Evolutionary conservation across 1,140 invertebrate species (phyloP).

Genomic region (Ladona fulva): DNA sequence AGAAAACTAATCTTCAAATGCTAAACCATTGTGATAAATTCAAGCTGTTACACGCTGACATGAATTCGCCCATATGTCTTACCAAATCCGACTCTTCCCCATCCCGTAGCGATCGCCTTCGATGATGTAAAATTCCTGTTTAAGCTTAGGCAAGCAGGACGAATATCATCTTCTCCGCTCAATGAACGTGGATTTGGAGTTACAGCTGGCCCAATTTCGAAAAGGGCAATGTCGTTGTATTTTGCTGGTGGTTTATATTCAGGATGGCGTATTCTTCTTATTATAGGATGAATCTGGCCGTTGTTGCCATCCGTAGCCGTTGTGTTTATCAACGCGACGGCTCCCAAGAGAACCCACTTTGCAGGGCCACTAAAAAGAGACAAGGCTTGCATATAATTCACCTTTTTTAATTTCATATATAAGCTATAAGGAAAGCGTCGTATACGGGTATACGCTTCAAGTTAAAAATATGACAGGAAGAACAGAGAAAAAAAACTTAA

Average conservation of each 20-base stretch:
- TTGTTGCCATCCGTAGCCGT: neutral
- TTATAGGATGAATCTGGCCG: neutral
- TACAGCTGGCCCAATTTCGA: conserved; percentile 26
- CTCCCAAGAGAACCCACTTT: no score
- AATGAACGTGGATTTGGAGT: conserved; percentile 20
- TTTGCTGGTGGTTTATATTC: conserved; percentile 14
- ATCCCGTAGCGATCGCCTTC: conserved; percentile 26
- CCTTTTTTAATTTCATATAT: no score
- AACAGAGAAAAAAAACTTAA: no score
- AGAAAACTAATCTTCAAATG: no score
- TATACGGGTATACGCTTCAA: no score
- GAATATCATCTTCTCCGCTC: conserved; percentile 13
- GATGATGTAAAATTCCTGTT: neutral
- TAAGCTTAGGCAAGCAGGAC: conserved; percentile 27
- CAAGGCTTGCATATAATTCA: no score
- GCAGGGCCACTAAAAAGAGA: conserved; percentile 15
- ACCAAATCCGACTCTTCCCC: conserved; percentile 26
- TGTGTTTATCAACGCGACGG: conserved; percentile 31
- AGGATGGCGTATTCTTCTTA: conserved; percentile 11
- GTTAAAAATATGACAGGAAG: no score
- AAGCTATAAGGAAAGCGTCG: no score
- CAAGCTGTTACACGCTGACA: no score
- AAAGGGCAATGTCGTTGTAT: conserved; percentile 21
- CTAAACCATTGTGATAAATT: no score
- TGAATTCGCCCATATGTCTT: no score